phyloP scores from a whole-genome alignment of 2,113 vertebrate genomes.

The Bostrychus sinensis region DNA sequence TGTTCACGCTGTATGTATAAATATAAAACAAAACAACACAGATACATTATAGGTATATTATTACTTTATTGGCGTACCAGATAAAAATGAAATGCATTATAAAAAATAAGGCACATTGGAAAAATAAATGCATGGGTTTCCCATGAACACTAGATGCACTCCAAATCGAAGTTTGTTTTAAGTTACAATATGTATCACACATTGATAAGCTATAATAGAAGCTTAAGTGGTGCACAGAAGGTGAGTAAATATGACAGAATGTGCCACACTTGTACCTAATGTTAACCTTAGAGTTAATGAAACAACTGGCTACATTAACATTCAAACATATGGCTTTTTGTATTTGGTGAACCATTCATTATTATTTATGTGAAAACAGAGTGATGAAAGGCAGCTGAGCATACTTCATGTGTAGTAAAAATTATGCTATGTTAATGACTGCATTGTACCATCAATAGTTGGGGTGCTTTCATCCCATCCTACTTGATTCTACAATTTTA shows the following conservation, averaged over 20 bases:
- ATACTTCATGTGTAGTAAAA: slow-evolving; percentile 19
- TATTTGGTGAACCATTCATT: slow-evolving; percentile 38
- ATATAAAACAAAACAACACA: neutral
- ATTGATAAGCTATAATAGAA: slow-evolving; percentile 53
- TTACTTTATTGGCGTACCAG: slow-evolving; percentile 60
- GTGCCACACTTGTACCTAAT: slow-evolving; percentile 59
- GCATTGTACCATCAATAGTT: slow-evolving; percentile 18
- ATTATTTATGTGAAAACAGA: slow-evolving; percentile 24
- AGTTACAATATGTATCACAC: slow-evolving; percentile 77
- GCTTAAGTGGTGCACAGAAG: slow-evolving; percentile 52
- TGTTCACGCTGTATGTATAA: neutral
- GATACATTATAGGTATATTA: slow-evolving; percentile 29
- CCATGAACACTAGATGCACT: slow-evolving; percentile 90
- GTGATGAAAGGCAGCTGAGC: slow-evolving; percentile 45
- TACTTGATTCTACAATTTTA: slow-evolving; percentile 9
- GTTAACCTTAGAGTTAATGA: slow-evolving; percentile 62
- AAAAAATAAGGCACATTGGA: slow-evolving; percentile 64
- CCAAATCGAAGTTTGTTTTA: slow-evolving; percentile 98
- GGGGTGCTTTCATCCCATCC: slow-evolving; percentile 12
- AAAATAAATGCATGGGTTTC: slow-evolving; percentile 80
- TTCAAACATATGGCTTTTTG: slow-evolving; percentile 30
- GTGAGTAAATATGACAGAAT: slow-evolving; percentile 60
- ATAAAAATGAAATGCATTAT: slow-evolving; percentile 49
- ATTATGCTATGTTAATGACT: slow-evolving; percentile 25
- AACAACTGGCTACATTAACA: slow-evolving; percentile 11